Percentiles rank a stretch among this genome's conserved stretches.
Evolutionary conservation across 2,113 vertebrate genomes (phyloP).

Genomic region (Hydropotes inermis): DNA sequence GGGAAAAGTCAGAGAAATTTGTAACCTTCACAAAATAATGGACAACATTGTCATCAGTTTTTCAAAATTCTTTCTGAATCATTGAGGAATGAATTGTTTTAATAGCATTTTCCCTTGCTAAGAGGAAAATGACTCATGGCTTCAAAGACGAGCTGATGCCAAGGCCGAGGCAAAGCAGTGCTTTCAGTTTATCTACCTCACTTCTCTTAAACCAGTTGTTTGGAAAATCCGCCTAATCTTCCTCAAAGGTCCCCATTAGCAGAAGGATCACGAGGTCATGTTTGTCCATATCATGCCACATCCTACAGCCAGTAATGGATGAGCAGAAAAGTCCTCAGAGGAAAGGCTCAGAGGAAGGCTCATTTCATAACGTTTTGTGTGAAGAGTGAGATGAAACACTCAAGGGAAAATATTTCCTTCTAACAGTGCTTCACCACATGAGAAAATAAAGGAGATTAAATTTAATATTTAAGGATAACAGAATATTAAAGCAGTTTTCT

Average conservation of each 20-base stretch:
- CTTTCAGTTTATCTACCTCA: neutral
- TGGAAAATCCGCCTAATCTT: conserved; percentile 42
- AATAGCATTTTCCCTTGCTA: conserved; percentile 36
- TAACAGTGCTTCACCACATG: neutral
- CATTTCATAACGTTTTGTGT: neutral
- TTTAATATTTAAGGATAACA: conserved; percentile 16
- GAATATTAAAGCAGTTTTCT: neutral
- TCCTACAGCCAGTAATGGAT: neutral
- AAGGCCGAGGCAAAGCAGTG: neutral
- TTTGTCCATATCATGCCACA: conserved; percentile 1
- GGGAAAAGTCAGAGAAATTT: neutral
- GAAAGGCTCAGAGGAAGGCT: conserved; percentile 6
- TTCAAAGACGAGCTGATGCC: conserved; percentile 7
- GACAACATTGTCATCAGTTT: neutral
- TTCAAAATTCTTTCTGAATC: neutral
- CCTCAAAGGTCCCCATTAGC: conserved; percentile 11
- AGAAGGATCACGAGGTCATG: neutral
- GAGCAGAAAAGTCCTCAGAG: conserved; percentile 15
- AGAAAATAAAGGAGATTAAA: conserved; percentile 26
- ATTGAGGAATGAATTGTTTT: conserved; percentile 5
- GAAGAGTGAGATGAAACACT: conserved; percentile 41
- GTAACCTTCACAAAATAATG: conserved; percentile 27
- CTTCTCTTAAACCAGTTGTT: neutral
- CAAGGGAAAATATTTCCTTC: conserved; percentile 15
- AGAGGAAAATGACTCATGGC: neutral